Evolutionary conservation across 1,140 invertebrate species (phyloP), one percentile per base, ranked within the genome.

Genomic region (Drosophila busckii): DNA sequence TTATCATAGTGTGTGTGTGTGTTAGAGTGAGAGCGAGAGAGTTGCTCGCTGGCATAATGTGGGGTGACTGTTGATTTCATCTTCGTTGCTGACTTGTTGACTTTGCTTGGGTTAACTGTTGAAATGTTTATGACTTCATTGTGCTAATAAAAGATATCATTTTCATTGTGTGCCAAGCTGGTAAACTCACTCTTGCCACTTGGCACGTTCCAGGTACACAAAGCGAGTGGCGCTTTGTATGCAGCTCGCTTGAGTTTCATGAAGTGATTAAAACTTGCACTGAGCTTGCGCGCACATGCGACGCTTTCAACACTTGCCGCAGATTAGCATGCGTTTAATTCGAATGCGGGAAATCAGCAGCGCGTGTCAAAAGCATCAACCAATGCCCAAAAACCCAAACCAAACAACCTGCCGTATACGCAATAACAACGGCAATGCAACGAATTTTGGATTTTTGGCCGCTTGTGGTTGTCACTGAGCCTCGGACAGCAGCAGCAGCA

Each of bases 61-160:
- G 71, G 71, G 71, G 46, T 59, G 69, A 82, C 63, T 78, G 68
- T 49, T 73, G 73, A 78, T 78, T 80, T 69, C 70, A 78, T 78
- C 73, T 80, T 40, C 68, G 68, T 62, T 73, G 73, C 70, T 78
- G 73, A 78, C 73, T 78, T 80, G 73, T 82, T 78, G 71, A 78
- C 71, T 80, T 71, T 62, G 44, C 23, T 32, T 46, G 75, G 64
- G 73, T 68, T 73, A 65, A 78, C 68, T 73, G 59, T 56, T 53
- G 75, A 71, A 73, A 60, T 78, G 73, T 80, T 78, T 78, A 80
- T 73, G 68, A 69, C 73, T 80, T 78, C 73, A 78, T 82, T 78
- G 70, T 82, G 73, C 73, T 78, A 80, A 78, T 78, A 80, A 78
- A 78, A 60, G 59, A 73, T 71, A 78, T 64, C 59, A 71, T 80